A percentile compares a stretch with the other conserved stretches of the same genome.
Evolutionary conservation across 2,797 vertebrate species (phyloP).

Genomic region (Decapterus maruadsi): DNA sequence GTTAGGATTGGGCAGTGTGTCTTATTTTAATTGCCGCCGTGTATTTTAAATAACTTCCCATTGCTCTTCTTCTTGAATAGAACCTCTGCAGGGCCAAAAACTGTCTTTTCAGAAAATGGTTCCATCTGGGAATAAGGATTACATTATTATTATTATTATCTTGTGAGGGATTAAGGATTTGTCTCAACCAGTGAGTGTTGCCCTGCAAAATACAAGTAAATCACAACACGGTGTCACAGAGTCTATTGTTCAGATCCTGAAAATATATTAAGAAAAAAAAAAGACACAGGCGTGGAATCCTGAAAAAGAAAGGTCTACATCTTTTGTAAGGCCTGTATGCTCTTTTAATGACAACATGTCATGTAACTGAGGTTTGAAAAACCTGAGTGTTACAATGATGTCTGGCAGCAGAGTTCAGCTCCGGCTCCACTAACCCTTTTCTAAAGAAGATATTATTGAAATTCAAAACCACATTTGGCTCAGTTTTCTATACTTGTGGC

Average conservation of each 20-base stretch:
- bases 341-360: slow-evolving; percentile 48
- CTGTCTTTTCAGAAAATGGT: slow-evolving; percentile 74
- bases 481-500: slow-evolving; percentile 1
- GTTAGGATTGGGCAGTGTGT: slow-evolving; percentile 68
- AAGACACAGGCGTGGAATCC: slow-evolving; percentile 47
- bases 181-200: slow-evolving; percentile 79
- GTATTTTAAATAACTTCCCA: slow-evolving; percentile 79
- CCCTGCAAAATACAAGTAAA: slow-evolving; percentile 78
- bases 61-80: slow-evolving; percentile 73
- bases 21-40: slow-evolving; percentile 82
- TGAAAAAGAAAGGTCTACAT: slow-evolving; percentile 45
- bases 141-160: slow-evolving; percentile 87
- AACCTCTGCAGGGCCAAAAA: slow-evolving; percentile 72
- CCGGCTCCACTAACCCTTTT: slow-evolving; percentile 6
- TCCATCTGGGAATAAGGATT: slow-evolving; percentile 86
- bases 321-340: slow-evolving; percentile 30
- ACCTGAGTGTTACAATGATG: slow-evolving; percentile 30
- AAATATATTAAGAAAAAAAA: slow-evolving; percentile 16
- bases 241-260: slow-evolving; percentile 72
- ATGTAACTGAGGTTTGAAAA: slow-evolving; percentile 20
- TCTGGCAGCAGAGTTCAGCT: slow-evolving; percentile 36
- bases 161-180: slow-evolving; percentile 87
- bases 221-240: slow-evolving; percentile 75
- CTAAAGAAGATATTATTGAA: slow-evolving; percentile 14
- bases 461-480: slow-evolving; percentile 5